Conservation (phyloP, 2,888 invertebrate genomes). For the Tinea pellionella region DNA sequence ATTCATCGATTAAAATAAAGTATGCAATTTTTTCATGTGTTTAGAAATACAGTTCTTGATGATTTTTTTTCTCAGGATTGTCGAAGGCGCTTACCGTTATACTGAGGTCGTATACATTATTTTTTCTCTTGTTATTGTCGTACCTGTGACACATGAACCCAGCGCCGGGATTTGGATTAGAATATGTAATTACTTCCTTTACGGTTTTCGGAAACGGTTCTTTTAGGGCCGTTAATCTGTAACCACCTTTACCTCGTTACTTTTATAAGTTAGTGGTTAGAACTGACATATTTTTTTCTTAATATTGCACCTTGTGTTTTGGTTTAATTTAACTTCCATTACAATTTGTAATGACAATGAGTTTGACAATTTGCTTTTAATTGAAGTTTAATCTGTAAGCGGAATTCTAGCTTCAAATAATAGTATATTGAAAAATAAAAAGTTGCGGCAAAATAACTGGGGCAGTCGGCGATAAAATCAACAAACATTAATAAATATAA, state of each 20-base stretch:
- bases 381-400: background rate
- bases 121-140: constrained; percentile 44
- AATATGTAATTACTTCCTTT: constrained; percentile 70
- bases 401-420: no score
- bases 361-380: no score
- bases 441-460: background rate
- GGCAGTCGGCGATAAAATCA: background rate
- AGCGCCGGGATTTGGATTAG: constrained; percentile 55
- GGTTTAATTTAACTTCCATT: background rate
- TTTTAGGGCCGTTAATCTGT: constrained; percentile 34
- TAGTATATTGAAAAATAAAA: background rate
- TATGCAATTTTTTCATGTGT: constrained; percentile 53
- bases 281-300: constrained; percentile 17
- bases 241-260: constrained; percentile 21
- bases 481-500: constrained; percentile 3
- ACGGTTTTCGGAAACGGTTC: constrained; percentile 63
- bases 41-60: constrained; percentile 51
- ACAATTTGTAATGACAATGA: no score
- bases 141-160: constrained; percentile 62
- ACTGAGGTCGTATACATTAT: constrained; percentile 38
- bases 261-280: constrained; percentile 21
- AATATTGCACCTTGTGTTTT: constrained; percentile 14
- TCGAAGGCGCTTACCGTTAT: constrained; percentile 50
- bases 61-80: constrained; percentile 59
- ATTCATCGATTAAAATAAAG: constrained; percentile 46